These are phyloP conservation scores for Sinocyclocheilus anophthalmus DNA, from an alignment of 2,113 vertebrate genomes.

Conservation along the genomic window DNA sequence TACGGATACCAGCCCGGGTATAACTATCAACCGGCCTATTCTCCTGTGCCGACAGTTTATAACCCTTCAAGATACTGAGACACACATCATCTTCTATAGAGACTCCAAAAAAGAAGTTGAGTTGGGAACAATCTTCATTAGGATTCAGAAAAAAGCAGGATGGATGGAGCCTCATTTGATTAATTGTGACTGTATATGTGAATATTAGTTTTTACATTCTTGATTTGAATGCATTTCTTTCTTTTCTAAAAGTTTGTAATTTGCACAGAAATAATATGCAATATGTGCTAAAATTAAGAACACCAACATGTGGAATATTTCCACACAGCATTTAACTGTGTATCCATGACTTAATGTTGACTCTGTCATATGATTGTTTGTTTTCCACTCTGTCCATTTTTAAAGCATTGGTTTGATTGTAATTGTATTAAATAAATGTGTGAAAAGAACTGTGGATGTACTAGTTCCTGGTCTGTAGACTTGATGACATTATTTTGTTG, in stretches of 20 bases:
- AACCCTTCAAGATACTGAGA: constrained; percentile 64
- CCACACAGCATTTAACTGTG: constrained; percentile 10
- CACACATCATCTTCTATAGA: neutral
- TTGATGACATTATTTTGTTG: neutral
- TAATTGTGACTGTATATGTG: neutral
- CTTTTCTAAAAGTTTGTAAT: neutral
- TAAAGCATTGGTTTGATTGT: constrained; percentile 23
- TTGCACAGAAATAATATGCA: neutral
- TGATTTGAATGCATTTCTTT: neutral
- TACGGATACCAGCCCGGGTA: constrained; percentile 54
- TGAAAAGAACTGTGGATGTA: neutral
- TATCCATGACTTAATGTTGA: neutral
- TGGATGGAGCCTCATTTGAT: neutral
- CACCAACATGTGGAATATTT: neutral
- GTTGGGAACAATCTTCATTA: neutral
- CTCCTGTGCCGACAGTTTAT: constrained; percentile 60
- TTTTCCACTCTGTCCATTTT: constrained; percentile 40
- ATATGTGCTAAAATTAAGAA: neutral
- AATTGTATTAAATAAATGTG: neutral
- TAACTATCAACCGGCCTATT: constrained; percentile 54
- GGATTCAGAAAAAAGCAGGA: neutral
- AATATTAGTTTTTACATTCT: neutral
- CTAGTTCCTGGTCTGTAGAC: neutral
- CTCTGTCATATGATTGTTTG: neutral
- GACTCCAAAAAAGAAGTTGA: neutral